phyloP scores from a whole-genome alignment of 2,113 vertebrate genomes.

The pig (Sus scrofa) region DNA sequence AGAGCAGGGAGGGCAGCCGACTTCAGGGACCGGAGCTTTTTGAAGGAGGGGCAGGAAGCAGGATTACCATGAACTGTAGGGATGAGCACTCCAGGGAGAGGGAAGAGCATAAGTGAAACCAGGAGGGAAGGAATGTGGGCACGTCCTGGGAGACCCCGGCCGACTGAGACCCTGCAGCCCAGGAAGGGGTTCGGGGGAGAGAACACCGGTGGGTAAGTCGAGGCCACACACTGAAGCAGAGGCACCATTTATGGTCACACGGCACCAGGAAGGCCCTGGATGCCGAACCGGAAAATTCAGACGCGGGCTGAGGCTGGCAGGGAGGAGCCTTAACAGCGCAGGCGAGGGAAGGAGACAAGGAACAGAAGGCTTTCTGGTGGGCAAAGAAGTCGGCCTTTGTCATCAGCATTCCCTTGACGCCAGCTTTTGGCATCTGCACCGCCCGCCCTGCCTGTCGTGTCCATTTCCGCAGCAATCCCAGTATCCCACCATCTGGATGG shows the following conservation, averaged over 20 bases:
- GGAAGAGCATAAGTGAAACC: neutral
- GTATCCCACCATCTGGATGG: neutral
- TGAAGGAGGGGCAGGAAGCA: neutral
- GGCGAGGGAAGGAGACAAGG: neutral
- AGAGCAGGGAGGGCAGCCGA: neutral
- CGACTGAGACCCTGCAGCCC: neutral
- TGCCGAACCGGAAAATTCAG: neutral
- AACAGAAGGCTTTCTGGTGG: constrained; percentile 25
- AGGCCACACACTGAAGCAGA: neutral
- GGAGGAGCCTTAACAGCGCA: neutral
- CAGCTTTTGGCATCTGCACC: neutral
- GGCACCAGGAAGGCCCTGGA: neutral
- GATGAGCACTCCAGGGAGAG: neutral
- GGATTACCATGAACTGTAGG: neutral
- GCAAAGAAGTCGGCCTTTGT: neutral
- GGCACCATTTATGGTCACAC: neutral
- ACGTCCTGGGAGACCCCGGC: neutral
- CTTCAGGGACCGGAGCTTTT: neutral
- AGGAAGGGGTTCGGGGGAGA: neutral
- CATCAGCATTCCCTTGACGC: neutral
- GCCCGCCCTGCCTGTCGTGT: neutral
- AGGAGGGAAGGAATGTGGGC: neutral
- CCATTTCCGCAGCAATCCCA: neutral
- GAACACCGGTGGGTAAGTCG: too few relatives aligned
- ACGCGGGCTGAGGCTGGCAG: neutral